Evolutionary conservation across 2,888 invertebrate genomes (phyloP), one percentile per base, ranked within the genome.

Genomic region (Rotaria sp.): DNA sequence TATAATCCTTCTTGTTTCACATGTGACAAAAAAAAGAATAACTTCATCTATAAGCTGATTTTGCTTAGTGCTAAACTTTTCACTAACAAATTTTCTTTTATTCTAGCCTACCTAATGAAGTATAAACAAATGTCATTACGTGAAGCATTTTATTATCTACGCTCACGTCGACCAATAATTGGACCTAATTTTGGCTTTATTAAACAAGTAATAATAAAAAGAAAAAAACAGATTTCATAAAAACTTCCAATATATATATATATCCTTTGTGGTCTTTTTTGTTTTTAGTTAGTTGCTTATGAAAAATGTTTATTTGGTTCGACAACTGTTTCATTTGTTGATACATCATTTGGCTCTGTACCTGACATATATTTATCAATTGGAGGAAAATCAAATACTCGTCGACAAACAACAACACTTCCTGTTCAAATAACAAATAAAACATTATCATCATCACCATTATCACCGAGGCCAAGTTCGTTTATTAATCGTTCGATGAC

Each of bases 61-160:
- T 45, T 45, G 5, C 45, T 8, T 45, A 45, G 59, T 35, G 3
- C 26, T 15, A 11, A 15, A 30, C 30, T 30, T n/a, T 11, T 30
- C 18, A 30, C 18, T 13, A 30, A 30, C 26, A 30, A 35, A 30
- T 67, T 13, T 24, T 75, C 21, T 30, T 11, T 26, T 11, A 2
- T 80, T 80, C 24, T 45, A 80, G 80, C 80, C 4, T 80, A 80
- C 45, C 21, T 80, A 26, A 80, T 80, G 80, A 80, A 45, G 45
- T 80, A 80, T 24, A 26, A 45, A 13, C 80, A 80, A 80, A 80
- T 80, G 80, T 80, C 80, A 45, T 80, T 80, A 80, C 41, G 45
- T 26, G 80, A 80, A 45, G 80, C 80, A 26, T 80, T 80, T 45
- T 80, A 45, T 45, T 45, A n/a, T 45, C 45, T 80, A 45, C 80